Base-by-base conservation (phyloP, 2,113 vertebrate genomes). In the Alaudala cheleensis region DNA sequence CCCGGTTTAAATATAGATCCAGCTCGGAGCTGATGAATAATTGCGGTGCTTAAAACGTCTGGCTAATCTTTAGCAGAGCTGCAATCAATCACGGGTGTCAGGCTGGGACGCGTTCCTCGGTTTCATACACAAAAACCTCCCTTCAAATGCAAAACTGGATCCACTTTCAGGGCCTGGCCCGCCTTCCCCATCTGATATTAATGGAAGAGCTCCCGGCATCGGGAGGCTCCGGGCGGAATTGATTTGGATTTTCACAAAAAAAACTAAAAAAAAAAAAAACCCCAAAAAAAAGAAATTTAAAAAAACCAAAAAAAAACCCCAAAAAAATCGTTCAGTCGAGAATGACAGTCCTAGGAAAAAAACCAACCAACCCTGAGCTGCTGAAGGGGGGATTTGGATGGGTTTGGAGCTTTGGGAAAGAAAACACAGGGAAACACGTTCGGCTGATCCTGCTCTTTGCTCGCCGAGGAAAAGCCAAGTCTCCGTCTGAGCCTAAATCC, bases 21-120 rank as follows among this genome's bases (percentile, higher is more conserved):
- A 53, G 66, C 88, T 88, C 92, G 0, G 92, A 95, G 21, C 84
- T 82, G 90, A 96, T 95, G 96, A 97, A 92, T 96, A 95, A 96
- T 95, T 96, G 93, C 66, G 39, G 95, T 40, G 93, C 95, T 96
- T 96, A 95, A 97, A 97, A 97, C 91, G 97, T 96, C 97, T 97
- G 97, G 97, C 96, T 97, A 98, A 98, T 98, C 97, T 97, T 97
- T 97, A 97, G 97, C 94, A 97, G 96, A 97, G 90, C 97, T 97
- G 97, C 94, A 97, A 98, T 98, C 97, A 95, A 98, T 98, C 97
- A 97, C 94, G 37, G 67, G 96, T 97, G 97, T 97, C 97, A 98
- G 96, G 50, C 89, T 78, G 86, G 95, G 96, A 97, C 87, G 93
- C 71, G 20, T 96, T 96, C 94, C 97, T 97, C 97, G 54, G 93